Evolutionary conservation across 2,113 vertebrate genomes (phyloP), one percentile per base, ranked within the genome.

Genomic region (Eulacestoma nigropectus): DNA sequence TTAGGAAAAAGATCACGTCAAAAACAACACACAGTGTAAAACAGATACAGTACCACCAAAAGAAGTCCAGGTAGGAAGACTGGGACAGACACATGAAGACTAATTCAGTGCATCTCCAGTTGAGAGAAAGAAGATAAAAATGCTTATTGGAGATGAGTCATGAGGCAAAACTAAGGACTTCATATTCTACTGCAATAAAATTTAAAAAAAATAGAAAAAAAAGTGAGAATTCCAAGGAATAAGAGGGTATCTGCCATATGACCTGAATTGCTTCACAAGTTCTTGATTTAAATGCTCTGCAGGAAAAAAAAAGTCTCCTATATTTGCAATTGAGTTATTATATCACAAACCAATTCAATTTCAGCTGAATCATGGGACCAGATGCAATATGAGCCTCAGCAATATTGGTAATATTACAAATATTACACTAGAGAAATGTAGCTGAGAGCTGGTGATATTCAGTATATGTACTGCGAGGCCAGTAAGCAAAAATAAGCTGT

Each of bases 401-500:
- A 93, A 95, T 93, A 95, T 41, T 95, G 89, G 81, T 93, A 90
- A 72, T 95, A 92, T 93, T 95, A 92, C 91, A 81, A 78, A 90
- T 89, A 93, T 93, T 95, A 64, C 83, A 91, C 93, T 78, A 33
- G 84, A 95, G 80, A 78, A 92, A 87, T 81, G 69, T 41, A 81
- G 30, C 77, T 90, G 86, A 75, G 74, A 87, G 69, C 47, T 59
- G n/a, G 35, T 87, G 91, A 78, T 89, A 84, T 16, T 75, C 78
- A 65, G 25, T 77, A 3, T 65, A 32, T 44, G 56, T 56, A 47
- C 68, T 84, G 55, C 39, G 76, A 78, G 60, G 86, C 64, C 64
- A 81, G 80, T 90, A 95, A 95, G 77, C 76, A 89, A 92, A 95
- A 93, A 8, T 75, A 92, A 92, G 60, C 72, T 75, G 89, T 95